phyloP scores from a whole-genome alignment of 2,888 invertebrate species.

The Synanthedon tipuliformis region DNA sequence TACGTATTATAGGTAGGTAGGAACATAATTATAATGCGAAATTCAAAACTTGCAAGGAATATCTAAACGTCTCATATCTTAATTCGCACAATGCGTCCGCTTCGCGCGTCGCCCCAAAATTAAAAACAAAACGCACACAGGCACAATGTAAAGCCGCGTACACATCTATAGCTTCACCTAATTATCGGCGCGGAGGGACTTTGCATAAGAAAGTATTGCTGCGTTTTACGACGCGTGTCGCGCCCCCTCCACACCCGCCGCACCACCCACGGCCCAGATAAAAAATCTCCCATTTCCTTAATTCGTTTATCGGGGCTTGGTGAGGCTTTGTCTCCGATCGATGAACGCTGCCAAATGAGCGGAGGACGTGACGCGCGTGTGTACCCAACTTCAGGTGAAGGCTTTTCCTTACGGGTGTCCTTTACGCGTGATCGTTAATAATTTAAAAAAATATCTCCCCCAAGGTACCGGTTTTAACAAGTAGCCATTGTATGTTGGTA shows the following conservation, averaged over 20 bases:
- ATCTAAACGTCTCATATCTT: background rate
- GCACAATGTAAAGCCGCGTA: conserved; percentile 36
- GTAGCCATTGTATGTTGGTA: too few relatives aligned
- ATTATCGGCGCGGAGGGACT: conserved; percentile 64
- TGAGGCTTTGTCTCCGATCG: conserved; percentile 69
- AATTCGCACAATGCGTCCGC: background rate
- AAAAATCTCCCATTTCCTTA: conserved; percentile 72
- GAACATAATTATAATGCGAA: too few relatives aligned
- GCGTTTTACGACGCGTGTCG: conserved; percentile 68
- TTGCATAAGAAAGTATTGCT: conserved; percentile 70
- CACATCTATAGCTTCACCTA: conserved; percentile 53
- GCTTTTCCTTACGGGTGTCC: conserved; percentile 12
- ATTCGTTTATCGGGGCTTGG: conserved; percentile 68
- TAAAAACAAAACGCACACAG: conserved; percentile 53
- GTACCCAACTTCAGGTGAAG: conserved; percentile 59
- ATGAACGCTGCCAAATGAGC: conserved; percentile 66
- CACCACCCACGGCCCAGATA: conserved; percentile 53
- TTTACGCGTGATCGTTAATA: too few relatives aligned
- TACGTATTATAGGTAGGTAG: too few relatives aligned
- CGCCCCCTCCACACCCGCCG: conserved; percentile 17
- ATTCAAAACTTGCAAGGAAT: background rate
- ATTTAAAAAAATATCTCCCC: too few relatives aligned
- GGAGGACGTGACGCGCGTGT: conserved; percentile 63
- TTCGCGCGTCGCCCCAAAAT: conserved; percentile 30
- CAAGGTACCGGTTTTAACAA: too few relatives aligned